A percentile compares a stretch with the other conserved stretches of the same genome.
phyloP scores from a whole-genome alignment of 2,113 vertebrate genomes.

The Phalacrocorax carbo region DNA sequence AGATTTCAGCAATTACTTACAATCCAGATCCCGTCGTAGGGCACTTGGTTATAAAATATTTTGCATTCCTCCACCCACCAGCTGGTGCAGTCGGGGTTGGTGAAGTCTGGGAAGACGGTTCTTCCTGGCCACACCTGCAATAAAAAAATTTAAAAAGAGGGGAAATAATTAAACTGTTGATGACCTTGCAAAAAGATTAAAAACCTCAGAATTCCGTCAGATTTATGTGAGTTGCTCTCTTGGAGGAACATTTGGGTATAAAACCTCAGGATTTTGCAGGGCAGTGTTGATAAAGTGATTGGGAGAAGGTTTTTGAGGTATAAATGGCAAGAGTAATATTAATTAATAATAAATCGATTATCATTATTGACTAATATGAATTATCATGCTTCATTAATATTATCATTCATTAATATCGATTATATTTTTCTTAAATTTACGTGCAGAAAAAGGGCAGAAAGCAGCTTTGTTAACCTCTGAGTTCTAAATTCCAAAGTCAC shows the following conservation, averaged over 20 bases:
- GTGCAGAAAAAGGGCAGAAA: neutral
- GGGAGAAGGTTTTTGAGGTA: neutral
- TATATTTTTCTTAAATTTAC: neutral
- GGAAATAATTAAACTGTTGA: neutral
- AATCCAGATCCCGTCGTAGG: constrained; percentile 91
- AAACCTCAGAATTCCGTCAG: neutral
- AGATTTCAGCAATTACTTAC: constrained; percentile 72
- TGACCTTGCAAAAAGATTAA: neutral
- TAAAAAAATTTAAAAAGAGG: neutral
- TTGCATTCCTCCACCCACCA: constrained; percentile 89
- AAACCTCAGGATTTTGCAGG: neutral
- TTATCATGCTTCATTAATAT: neutral
- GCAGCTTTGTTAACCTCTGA: neutral
- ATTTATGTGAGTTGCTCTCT: neutral
- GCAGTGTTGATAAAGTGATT: accelerated
- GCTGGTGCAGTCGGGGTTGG: constrained; percentile 75
- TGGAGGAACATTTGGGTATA: neutral
- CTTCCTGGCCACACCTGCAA: constrained; percentile 89
- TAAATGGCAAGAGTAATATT: neutral
- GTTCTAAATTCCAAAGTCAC: neutral
- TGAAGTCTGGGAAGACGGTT: constrained; percentile 90
- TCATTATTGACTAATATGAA: too few relatives aligned
- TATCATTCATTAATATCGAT: too few relatives aligned
- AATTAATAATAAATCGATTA: too few relatives aligned
- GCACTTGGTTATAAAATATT: constrained; percentile 72